Percentiles rank a stretch among this genome's conserved stretches.
These are phyloP conservation scores for Branchinecta sandiegonensis DNA, from an alignment of 2,888 invertebrate species.

Conservation along the genomic window DNA sequence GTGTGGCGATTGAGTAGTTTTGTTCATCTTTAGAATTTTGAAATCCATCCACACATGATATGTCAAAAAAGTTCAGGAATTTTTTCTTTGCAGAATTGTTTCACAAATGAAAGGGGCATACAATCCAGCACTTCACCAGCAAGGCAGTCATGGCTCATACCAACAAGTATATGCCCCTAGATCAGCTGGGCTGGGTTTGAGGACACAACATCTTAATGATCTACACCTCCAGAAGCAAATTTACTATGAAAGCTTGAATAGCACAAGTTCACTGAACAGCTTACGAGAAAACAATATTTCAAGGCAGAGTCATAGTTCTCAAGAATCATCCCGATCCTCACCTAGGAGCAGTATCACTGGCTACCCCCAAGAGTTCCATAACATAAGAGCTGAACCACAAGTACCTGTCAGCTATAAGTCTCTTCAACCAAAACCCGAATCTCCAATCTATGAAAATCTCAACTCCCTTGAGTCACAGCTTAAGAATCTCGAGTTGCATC, in stretches of 20 bases:
- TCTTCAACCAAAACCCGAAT: not conserved
- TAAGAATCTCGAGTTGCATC: not conserved
- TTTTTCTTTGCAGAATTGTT: too few relatives aligned
- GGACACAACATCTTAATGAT: not conserved
- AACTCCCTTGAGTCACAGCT: slow-evolving; percentile 1
- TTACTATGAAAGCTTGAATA: not conserved
- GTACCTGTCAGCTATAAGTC: not conserved
- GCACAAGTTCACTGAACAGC: not conserved
- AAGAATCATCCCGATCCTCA: not conserved
- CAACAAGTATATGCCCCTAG: not conserved
- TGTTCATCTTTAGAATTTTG: too few relatives aligned
- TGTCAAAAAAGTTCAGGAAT: too few relatives aligned
- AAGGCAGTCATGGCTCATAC: not conserved
- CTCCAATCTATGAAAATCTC: slow-evolving; percentile 6
- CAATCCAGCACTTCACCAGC: not conserved
- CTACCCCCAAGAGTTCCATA: not conserved
- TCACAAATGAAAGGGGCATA: too few relatives aligned
- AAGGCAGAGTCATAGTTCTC: not conserved
- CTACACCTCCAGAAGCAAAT: not conserved
- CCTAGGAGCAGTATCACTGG: not conserved
- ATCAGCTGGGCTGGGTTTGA: not conserved
- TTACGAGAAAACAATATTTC: not conserved
- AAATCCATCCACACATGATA: too few relatives aligned
- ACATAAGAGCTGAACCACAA: slow-evolving; percentile 1
- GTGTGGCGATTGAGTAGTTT: too few relatives aligned